Base-by-base conservation (phyloP, 1,140 invertebrate genomes). In the Euwallacea fornicatus region DNA sequence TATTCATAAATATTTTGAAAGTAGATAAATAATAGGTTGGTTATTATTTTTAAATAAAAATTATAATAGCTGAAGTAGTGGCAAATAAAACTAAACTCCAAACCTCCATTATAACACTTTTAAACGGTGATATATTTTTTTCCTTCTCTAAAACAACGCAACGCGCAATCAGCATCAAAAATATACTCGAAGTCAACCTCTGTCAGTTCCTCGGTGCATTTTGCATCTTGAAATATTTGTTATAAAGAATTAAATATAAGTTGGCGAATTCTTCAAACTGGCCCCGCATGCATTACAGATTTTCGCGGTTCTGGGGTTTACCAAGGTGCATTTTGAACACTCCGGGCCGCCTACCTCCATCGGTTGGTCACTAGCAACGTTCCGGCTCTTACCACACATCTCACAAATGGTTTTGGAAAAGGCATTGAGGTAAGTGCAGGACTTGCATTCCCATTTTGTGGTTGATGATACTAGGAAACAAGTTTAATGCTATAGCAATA, bases 241-340 rank as follows among this genome's bases (percentile, higher is more conserved):
- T 6, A 50, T 13, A 50, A 50, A 50, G 2, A 56, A 33, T 67
- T 54, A 75, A 69, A 75, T 75, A 60, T 75, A 75, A 16, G 90
- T 93, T 46, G 91, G 90, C 66, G 90, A 93, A 82, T 91, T 87
- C 80, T 90, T 86, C 21, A 93, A 83, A 79, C 86, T 88, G 16
- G 83, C 82, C 11, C 84, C 84, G 83, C 92, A 94, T 16, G 88
- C 91, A 65, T 87, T 87, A 78, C 92, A 93, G 7, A 77, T 78
- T 41, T 82, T 83, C 6, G 86, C 88, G 63, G 87, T 86, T 79
- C 88, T 88, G 16, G 87, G 85, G 80, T 94, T 93, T n/a, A 93
- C 89, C 10, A 92, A 81, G n/a, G 91, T 94, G 80, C 92, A 94
- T 42, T 87, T 83, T 1, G 88, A 88, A 78, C 92, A 94, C 77